Base-by-base conservation (phyloP, 2,888 invertebrate genomes). In the Mycalesis mineus region DNA sequence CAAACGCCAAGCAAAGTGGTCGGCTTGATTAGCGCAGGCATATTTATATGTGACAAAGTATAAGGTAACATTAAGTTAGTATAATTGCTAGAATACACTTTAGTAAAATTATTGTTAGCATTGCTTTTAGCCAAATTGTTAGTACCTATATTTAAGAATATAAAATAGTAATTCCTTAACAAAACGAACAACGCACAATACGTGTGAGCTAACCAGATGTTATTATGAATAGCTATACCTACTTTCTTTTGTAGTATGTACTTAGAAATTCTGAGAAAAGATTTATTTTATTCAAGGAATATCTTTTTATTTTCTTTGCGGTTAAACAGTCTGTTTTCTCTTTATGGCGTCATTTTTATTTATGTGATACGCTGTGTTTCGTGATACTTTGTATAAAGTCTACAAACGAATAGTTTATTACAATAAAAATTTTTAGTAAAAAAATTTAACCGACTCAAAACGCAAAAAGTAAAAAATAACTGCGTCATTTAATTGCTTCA, bases 171-270 rank as follows among this genome's bases (percentile, higher is more conserved):
- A 47, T 47, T 29, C 15, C 33, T 2, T 8, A 2, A 14, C 45
- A 45, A 45, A 29, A 29, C 45, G 14, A n/a, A 13, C 13, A 39
- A 39, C 39, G 49, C 9, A 50, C 22, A 15, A 40, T 40, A 40
- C 55, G 56, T 56, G 56, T 37, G 51, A 59, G 37, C 37, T 41
- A n/a, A 28, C 29, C 59, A 56, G 14, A 42, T 55, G 41, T 37
- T 47, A 51, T 22, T 17, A 40, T 6, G 29, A 15, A 33, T 31
- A 33, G 29, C 40, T 22, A 9, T 39, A 40, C 40, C 13, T 29
- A 15, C 36, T 4, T 50, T 50, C 36, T 22, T 37, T 50, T 29
- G 31, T 40, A 28, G 29, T 15, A 31, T 22, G 22, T 40, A 51
- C 50, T 14, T 4, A 22, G 22, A 22, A 22, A 22, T 22, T 5